These are phyloP conservation scores for Drosophila atroscutellata DNA, from an alignment of 2,888 invertebrate genomes.

Conservation along the genomic window DNA sequence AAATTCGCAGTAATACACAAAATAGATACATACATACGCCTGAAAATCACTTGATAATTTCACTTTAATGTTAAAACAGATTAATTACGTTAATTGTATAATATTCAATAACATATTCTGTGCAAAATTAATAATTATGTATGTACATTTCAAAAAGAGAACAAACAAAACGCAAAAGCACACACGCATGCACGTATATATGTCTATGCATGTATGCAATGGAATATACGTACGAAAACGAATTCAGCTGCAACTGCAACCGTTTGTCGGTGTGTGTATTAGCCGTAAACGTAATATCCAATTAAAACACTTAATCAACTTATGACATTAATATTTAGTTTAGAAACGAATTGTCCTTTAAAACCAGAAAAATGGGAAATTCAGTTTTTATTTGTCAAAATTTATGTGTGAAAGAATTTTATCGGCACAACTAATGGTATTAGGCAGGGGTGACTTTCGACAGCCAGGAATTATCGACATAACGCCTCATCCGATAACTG, in stretches of 20 bases:
- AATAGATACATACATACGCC: neutral
- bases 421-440: constrained; percentile 15
- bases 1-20: constrained; percentile 4
- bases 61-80: neutral
- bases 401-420: constrained; percentile 1
- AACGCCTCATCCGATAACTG: neutral
- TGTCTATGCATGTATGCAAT: constrained; percentile 10
- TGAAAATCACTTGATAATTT: neutral
- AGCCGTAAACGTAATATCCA: constrained; percentile 6
- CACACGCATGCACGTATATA: neutral
- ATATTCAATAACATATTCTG: neutral
- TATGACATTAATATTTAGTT: constrained; percentile 29
- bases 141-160: neutral
- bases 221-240: constrained; percentile 30
- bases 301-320: constrained; percentile 8
- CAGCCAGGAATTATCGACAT: neutral
- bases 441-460: neutral
- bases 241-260: constrained; percentile 21
- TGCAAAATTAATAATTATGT: constrained; percentile 1
- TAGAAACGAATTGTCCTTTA: constrained; percentile 2
- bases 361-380: neutral
- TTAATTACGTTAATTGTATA: neutral
- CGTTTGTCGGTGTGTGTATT: constrained; percentile 5
- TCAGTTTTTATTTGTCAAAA: constrained; percentile 15
- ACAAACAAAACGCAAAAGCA: constrained; percentile 10